Evolutionary conservation across 2,113 vertebrate species (phyloP).

Genomic region (Brienomyrus longianalis): DNA sequence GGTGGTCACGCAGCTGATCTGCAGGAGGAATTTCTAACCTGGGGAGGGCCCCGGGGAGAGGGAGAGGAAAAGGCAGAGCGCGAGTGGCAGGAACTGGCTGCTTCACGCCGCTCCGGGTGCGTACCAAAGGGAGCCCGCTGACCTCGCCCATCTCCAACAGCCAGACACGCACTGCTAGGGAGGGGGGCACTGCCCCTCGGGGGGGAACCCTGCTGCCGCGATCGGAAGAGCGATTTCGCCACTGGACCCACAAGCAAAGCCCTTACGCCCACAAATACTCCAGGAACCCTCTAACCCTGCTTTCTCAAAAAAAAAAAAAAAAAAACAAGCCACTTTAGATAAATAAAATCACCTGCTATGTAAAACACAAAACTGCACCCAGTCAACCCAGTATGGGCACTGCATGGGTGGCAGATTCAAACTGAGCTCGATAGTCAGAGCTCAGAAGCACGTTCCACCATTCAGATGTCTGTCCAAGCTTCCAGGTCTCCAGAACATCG

Average conservation of each 20-base stretch:
- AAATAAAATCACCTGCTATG: neutral
- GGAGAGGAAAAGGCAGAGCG: constrained; percentile 27
- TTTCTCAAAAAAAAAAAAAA: neutral
- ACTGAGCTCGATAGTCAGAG: neutral
- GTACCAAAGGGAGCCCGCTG: neutral
- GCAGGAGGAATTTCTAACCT: constrained; percentile 38
- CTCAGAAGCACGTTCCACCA: neutral
- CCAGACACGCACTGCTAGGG: neutral
- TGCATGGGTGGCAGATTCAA: neutral
- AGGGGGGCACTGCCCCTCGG: neutral
- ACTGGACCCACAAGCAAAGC: neutral
- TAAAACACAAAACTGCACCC: neutral
- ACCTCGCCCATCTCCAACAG: neutral
- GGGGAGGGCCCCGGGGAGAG: constrained; percentile 22
- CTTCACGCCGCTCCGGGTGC: neutral
- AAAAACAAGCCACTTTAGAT: neutral
- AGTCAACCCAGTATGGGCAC: neutral
- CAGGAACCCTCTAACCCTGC: neutral
- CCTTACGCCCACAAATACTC: neutral
- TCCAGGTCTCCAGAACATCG: neutral
- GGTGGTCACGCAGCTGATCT: constrained; percentile 40
- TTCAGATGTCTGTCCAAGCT: neutral
- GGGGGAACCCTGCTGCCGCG: neutral
- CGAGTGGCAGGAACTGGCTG: neutral
- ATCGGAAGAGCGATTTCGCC: neutral